These are phyloP conservation scores for Liasis olivaceus DNA, from an alignment of 2,797 vertebrate species.

Conservation along the genomic window DNA sequence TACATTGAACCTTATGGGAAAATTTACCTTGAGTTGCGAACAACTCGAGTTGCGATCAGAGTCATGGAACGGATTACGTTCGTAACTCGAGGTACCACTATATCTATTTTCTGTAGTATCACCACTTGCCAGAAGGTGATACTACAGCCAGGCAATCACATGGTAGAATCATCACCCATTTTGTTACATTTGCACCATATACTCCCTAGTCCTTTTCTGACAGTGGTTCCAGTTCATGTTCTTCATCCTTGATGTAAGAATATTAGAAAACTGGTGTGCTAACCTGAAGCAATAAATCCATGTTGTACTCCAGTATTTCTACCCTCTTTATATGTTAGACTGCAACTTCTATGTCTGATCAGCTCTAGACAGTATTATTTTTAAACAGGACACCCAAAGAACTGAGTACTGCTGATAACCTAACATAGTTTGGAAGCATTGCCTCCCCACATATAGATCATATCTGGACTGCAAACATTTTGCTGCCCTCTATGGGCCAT, in stretches of 20 bases:
- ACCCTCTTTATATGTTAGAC: neutral
- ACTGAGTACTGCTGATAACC: neutral
- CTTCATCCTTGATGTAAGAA: neutral
- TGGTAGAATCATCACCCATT: neutral
- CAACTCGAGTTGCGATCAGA: no score
- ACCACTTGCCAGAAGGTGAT: neutral
- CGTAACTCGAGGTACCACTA: no score
- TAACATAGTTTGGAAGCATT: neutral
- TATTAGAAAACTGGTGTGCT: neutral
- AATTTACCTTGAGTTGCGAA: no score
- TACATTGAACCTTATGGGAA: no score
- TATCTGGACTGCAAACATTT: neutral
- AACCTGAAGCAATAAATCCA: neutral
- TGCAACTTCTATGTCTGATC: neutral
- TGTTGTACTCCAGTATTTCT: neutral
- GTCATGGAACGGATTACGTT: no score
- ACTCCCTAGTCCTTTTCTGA: neutral
- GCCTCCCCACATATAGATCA: no score
- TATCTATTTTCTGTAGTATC: no score
- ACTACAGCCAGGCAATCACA: neutral
- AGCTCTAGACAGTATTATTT: neutral
- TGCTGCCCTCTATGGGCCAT: neutral
- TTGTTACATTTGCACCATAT: neutral
- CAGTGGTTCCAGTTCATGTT: neutral
- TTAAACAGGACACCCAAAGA: neutral